phyloP scores from a whole-genome alignment of 2,113 vertebrate species.

The Malaclemys terrapin region DNA sequence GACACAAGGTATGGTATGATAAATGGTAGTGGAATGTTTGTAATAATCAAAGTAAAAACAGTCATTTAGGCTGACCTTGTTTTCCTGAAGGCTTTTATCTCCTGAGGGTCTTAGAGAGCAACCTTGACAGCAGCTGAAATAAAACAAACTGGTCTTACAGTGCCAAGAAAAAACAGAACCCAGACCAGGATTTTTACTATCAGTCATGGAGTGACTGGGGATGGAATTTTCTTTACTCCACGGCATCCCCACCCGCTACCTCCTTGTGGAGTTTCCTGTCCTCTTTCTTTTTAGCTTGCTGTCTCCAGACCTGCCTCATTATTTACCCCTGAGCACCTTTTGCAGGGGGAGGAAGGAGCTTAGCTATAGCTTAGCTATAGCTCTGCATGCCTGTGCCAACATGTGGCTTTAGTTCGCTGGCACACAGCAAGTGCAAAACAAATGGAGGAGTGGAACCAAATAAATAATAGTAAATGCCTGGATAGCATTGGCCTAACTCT shows the following conservation, averaged over 20 bases:
- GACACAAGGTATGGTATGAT: not conserved
- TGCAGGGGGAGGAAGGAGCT: not conserved
- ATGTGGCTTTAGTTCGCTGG: not conserved
- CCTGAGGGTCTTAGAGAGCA: not conserved
- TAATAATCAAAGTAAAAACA: not conserved
- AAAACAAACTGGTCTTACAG: not conserved
- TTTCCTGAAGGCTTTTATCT: constrained; percentile 13
- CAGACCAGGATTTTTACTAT: not conserved
- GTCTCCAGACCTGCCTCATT: constrained; percentile 27
- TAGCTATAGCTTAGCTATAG: too few species aligned
- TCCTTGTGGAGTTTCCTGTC: not conserved
- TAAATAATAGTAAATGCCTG: not conserved
- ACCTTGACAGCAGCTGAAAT: not conserved
- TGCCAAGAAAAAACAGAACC: not conserved
- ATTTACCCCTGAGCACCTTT: not conserved
- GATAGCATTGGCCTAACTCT: not conserved
- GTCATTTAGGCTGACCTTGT: not conserved
- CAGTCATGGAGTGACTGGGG: not conserved
- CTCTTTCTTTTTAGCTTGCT: constrained; percentile 8
- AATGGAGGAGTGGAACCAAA: not conserved
- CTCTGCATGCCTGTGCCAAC: not conserved
- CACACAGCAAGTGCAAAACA: accelerated
- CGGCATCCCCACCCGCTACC: not conserved
- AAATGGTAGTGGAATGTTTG: not conserved
- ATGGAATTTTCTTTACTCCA: not conserved